Percentiles rank a stretch among this genome's conserved stretches.
Conservation (phyloP, 2,797 vertebrate species). For the Columba guinea region DNA sequence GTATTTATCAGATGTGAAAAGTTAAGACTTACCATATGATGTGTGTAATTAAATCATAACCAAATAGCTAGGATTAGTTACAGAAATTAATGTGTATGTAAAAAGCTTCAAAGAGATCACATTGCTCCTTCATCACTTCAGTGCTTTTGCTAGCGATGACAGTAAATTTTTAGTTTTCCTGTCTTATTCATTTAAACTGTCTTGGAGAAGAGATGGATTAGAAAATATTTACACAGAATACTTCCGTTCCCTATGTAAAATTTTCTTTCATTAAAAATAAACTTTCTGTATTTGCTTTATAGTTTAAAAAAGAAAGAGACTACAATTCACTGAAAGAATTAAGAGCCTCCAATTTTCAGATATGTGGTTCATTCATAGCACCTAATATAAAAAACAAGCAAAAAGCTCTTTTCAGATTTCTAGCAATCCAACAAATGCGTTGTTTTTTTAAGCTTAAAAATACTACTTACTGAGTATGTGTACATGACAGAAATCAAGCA, state of each 20-base stretch:
- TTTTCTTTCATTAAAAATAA: background rate
- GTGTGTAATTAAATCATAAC: background rate
- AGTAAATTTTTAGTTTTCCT: background rate
- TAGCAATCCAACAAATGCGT: background rate
- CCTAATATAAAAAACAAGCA: background rate
- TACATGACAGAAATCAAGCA: background rate
- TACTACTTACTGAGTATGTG: background rate
- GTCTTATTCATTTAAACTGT: background rate
- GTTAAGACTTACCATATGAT: background rate
- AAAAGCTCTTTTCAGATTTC: background rate
- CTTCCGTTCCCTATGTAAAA: background rate
- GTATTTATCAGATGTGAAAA: background rate
- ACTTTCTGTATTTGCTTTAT: background rate
- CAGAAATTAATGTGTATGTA: background rate
- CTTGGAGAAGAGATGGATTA: background rate
- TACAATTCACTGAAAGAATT: constrained; percentile 7
- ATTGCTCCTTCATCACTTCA: background rate
- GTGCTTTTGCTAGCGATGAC: background rate
- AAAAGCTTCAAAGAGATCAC: background rate
- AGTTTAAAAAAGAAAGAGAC: background rate
- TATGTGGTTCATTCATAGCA: background rate
- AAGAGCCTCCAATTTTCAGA: background rate
- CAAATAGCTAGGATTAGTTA: background rate
- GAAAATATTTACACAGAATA: background rate
- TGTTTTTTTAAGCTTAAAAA: constrained; percentile 65